phyloP scores from a whole-genome alignment of 2,797 vertebrate species.

The Huso huso region DNA sequence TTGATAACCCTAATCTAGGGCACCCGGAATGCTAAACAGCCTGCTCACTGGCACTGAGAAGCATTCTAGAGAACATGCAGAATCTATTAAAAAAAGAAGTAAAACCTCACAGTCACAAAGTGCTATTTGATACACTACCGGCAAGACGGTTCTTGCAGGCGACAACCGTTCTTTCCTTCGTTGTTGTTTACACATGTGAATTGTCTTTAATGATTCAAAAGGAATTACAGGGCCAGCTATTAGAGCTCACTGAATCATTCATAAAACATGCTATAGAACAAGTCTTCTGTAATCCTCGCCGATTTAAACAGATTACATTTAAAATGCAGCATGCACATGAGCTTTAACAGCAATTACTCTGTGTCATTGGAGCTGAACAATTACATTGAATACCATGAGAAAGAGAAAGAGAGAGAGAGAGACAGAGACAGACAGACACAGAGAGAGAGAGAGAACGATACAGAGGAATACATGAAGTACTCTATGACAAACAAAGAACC shows the following conservation, averaged over 20 bases:
- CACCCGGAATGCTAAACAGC: too few species aligned
- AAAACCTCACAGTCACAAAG: constrained; percentile 13
- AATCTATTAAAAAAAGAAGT: constrained; percentile 25
- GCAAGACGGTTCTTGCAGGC: constrained; percentile 1
- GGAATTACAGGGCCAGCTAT: constrained; percentile 45
- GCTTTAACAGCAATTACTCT: constrained; percentile 39
- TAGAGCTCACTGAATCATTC: constrained; percentile 50
- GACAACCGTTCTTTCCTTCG: constrained; percentile 7
- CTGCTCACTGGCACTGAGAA: too few species aligned
- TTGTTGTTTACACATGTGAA: constrained; percentile 38
- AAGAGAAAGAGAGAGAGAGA: not conserved
- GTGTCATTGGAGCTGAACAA: constrained; percentile 2
- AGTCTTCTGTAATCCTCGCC: constrained; percentile 38
- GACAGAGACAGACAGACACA: not conserved
- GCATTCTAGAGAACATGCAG: not conserved
- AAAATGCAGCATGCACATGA: constrained; percentile 36
- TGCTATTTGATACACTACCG: not conserved
- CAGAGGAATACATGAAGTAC: not conserved
- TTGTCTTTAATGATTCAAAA: constrained; percentile 45
- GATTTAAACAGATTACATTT: constrained; percentile 47
- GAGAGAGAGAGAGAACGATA: not conserved
- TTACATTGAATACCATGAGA: not conserved
- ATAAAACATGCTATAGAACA: constrained; percentile 36
- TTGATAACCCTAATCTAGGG: too few species aligned
- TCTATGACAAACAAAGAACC: too few species aligned